Evolutionary conservation across 2,797 vertebrate species (phyloP).

Genomic region (Arctocebus calabarensis): DNA sequence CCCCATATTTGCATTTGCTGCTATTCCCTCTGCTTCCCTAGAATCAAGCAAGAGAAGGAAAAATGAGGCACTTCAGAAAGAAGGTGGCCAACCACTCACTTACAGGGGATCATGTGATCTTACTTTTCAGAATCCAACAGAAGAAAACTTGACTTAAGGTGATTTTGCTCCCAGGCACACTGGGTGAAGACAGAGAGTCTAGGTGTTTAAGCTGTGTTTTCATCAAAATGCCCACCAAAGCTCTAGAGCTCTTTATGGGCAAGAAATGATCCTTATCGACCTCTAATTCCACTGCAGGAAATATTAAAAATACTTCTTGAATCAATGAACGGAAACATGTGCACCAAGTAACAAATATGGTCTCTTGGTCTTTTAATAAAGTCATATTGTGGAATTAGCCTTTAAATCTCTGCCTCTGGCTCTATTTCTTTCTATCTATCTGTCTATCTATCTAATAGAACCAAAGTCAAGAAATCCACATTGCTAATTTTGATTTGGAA

Average conservation of each 20-base stretch:
- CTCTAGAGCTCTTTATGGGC: too few species aligned
- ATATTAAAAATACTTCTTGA: background rate
- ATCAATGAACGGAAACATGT: background rate
- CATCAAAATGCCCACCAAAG: background rate
- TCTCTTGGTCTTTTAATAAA: background rate
- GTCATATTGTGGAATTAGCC: background rate
- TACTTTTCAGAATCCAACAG: background rate
- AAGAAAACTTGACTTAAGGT: background rate
- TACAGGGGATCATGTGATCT: background rate
- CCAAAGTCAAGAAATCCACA: background rate
- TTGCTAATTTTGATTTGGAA: conserved; percentile 37
- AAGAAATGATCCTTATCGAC: background rate
- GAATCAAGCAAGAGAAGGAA: background rate
- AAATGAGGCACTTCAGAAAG: background rate
- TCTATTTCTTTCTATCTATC: background rate
- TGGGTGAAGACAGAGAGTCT: background rate
- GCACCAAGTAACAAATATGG: background rate
- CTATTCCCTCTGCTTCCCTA: background rate
- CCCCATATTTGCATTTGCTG: background rate
- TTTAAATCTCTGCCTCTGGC: background rate
- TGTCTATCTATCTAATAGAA: background rate
- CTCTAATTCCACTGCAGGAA: background rate
- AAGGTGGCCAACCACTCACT: background rate
- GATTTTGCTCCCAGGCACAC: background rate
- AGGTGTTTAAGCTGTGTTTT: background rate